Evolutionary conservation across 2,888 invertebrate species (phyloP).

Genomic region (Mesodorylaimus sp.): DNA sequence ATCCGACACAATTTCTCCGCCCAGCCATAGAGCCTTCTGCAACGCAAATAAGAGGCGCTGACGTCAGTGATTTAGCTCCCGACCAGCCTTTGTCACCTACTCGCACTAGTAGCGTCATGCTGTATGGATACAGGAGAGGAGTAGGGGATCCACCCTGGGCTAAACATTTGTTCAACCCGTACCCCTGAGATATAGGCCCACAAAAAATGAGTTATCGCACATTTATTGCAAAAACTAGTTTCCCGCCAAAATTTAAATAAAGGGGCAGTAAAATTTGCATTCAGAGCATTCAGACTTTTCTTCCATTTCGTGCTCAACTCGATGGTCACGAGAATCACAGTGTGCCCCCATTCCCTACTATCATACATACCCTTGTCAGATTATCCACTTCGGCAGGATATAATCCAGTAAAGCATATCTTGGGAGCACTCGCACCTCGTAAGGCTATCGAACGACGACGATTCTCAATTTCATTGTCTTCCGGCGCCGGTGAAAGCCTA

Average conservation of each 20-base stretch:
- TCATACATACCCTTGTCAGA: conserved; percentile 8
- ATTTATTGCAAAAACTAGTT: no score
- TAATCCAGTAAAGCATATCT: conserved; percentile 14
- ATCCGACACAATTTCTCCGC: conserved; percentile 56
- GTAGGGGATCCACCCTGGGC: neutral
- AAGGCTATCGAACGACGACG: neutral
- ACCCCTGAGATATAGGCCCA: neutral
- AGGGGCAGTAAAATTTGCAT: no score
- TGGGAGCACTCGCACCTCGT: neutral
- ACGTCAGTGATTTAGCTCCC: no score
- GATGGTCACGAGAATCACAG: no score
- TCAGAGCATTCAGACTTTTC: no score
- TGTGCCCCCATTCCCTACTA: no score
- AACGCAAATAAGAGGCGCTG: conserved; percentile 13
- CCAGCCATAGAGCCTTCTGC: conserved; percentile 50
- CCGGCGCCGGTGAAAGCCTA: conserved; percentile 17
- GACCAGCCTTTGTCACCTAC: no score
- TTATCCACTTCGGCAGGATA: conserved; percentile 12
- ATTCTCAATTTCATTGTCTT: conserved; percentile 17
- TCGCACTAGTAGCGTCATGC: neutral
- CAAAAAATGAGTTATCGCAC: neutral
- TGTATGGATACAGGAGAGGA: neutral
- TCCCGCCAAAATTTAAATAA: no score
- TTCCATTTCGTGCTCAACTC: no score
- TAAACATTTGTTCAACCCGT: no score